A percentile compares a stretch with the other conserved stretches of the same genome.
phyloP scores from a whole-genome alignment of 2,113 vertebrate genomes.

The Anoplopoma fimbria region DNA sequence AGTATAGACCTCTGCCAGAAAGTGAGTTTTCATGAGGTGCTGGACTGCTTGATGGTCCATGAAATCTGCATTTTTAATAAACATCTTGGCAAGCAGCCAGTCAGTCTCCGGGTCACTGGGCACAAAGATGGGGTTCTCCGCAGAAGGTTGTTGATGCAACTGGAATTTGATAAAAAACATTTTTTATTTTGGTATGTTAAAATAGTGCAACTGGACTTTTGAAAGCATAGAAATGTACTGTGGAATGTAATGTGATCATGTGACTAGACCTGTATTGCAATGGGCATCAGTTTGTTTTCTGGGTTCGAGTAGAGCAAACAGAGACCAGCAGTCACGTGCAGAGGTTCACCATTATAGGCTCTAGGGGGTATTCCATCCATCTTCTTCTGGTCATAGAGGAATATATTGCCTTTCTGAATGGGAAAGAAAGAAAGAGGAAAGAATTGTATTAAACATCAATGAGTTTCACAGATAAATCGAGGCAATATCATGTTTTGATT shows the following conservation, averaged over 20 bases:
- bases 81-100: constrained; percentile 85
- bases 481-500: too few relatives aligned
- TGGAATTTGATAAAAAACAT: constrained; percentile 9
- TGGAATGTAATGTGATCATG: not conserved
- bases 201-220: not conserved
- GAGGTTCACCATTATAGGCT: constrained; percentile 45
- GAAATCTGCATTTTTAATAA: constrained; percentile 78
- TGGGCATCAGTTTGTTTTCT: constrained; percentile 78
- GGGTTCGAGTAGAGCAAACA: constrained; percentile 79
- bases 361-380: constrained; percentile 77
- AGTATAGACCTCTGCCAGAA: constrained; percentile 76
- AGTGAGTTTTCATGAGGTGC: constrained; percentile 81
- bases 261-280: constrained; percentile 81
- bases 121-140: constrained; percentile 81
- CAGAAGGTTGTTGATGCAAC: constrained; percentile 67
- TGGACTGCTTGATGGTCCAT: constrained; percentile 72
- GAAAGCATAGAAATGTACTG: not conserved
- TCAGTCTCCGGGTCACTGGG: constrained; percentile 80
- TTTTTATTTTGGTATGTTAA: not conserved
- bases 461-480: too few relatives aligned
- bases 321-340: constrained; percentile 74
- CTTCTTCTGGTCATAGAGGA: constrained; percentile 83
- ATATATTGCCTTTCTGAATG: constrained; percentile 85
- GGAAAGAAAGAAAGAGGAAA: not conserved
- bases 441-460: not conserved